A percentile compares a stretch with the other conserved stretches of the same genome.
phyloP scores from a whole-genome alignment of 2,797 vertebrate species.

The Sarcophilus harrisii region DNA sequence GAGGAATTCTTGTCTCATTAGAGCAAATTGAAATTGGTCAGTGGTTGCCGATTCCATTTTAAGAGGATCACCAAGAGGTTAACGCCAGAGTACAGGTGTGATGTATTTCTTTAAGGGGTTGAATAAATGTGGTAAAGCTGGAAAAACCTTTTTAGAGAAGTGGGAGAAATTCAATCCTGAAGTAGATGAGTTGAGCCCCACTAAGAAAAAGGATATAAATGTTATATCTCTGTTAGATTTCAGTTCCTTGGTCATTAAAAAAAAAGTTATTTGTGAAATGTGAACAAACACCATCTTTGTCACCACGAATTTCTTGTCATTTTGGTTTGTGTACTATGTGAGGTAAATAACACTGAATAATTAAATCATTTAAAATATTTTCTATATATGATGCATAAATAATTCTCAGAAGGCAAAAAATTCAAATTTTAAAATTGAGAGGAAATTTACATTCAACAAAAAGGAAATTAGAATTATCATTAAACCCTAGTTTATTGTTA shows the following conservation, averaged over 20 bases:
- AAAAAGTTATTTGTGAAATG: conserved; percentile 56
- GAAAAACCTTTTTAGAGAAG: neutral
- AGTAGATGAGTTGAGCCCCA: neutral
- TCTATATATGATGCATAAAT: conserved; percentile 13
- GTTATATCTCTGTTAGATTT: conserved; percentile 66
- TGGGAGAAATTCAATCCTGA: neutral
- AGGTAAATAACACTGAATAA: conserved; percentile 68
- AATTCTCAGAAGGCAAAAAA: conserved; percentile 44
- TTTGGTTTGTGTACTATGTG: conserved; percentile 39
- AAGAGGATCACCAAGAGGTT: neutral
- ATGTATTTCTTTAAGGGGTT: neutral
- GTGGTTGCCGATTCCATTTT: neutral
- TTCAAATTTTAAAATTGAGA: conserved; percentile 43
- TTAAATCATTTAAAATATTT: conserved; percentile 66
- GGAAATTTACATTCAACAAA: conserved; percentile 68
- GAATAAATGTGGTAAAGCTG: neutral
- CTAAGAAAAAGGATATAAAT: neutral
- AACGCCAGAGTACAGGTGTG: neutral
- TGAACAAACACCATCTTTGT: conserved; percentile 36
- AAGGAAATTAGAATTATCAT: conserved; percentile 63
- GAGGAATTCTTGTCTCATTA: neutral
- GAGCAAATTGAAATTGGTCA: neutral
- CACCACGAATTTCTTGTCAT: conserved; percentile 25
- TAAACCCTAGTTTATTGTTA: conserved; percentile 41
- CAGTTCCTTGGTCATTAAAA: conserved; percentile 57